Evolutionary conservation across 2,797 vertebrate species (phyloP), one percentile per base, ranked within the genome.

Genomic region (Poecilia wingei): DNA sequence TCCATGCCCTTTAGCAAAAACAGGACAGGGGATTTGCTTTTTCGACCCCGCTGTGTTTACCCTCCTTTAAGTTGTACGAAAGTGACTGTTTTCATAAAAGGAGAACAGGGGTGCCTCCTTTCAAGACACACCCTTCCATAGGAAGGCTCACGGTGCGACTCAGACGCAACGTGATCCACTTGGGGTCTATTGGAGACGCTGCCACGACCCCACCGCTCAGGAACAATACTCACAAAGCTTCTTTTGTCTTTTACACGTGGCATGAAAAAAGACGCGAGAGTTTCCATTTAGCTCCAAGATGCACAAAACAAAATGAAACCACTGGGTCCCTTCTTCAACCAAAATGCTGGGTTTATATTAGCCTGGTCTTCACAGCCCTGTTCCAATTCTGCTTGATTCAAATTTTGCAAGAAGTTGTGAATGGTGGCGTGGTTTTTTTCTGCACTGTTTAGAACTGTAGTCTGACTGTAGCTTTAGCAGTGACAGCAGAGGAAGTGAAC

Each of bases 11-110:
- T 57, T 57, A 4, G 79, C 45, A 39, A 82, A 92, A 94, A 95
- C 86, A 94, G 88, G 91, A 80, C 88, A 87, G 89, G 83, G 86
- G 91, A 92, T 93, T 91, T 91, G 88, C 90, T 92, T 93, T 86
- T 89, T 93, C 91, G 92, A 93, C 92, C 89, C 91, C 64, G 69
- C 89, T 87, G 81, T 87, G 80, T 86, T 91, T 88, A 81, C 77
- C 43, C 66, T 80, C 83, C 80, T 88, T 87, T 90, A 87, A 59
- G 78, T 84, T 86, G 88, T 76, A 81, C 84, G 82, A 75, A 66
- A 4, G 25, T 71, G 82, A 77, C 85, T 82, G 89, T 87, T 86
- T 87, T 74, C 82, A 88, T 91, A 88, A 91, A 88, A 92, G 84
- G 71, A 76, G 36, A 51, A 6, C 6, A 47, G 49, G 47, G 6